Conservation (phyloP, 2,888 invertebrate species). For the Euzetes globulus region DNA sequence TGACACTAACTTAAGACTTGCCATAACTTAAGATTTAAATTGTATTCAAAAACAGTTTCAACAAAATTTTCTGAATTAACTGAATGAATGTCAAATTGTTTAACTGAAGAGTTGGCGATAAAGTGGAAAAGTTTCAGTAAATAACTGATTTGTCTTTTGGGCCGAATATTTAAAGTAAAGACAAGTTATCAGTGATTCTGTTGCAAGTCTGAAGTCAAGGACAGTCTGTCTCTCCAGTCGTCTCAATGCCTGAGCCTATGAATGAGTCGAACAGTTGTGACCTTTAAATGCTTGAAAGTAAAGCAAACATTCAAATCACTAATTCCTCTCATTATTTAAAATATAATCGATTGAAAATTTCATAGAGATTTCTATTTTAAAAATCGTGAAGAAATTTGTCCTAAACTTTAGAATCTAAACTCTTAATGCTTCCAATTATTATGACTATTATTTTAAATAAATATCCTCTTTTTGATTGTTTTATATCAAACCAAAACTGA, state of each 20-base stretch:
- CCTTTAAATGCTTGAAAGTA: not conserved
- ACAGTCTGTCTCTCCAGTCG: not conserved
- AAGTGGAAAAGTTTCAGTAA: not conserved
- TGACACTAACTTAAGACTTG: conserved; percentile 7
- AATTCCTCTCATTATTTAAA: too few species aligned
- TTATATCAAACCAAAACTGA: too few species aligned
- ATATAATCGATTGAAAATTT: too few species aligned
- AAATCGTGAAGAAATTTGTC: too few species aligned
- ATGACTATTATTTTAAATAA: too few species aligned
- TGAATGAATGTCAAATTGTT: too few species aligned
- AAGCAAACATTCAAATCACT: not conserved
- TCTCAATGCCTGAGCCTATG: not conserved
- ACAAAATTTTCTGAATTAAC: too few species aligned
- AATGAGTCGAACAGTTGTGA: not conserved
- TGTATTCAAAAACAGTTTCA: not conserved
- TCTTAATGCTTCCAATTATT: too few species aligned
- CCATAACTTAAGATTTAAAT: not conserved
- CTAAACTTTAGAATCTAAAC: too few species aligned
- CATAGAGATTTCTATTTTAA: too few species aligned
- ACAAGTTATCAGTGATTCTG: not conserved
- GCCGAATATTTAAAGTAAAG: not conserved
- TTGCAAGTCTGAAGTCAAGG: conserved; percentile 12
- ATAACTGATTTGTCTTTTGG: not conserved
- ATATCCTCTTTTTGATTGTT: too few species aligned
- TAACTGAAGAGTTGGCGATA: not conserved